Conservation (phyloP, 2,113 vertebrate species). For the Rhea pennata region DNA sequence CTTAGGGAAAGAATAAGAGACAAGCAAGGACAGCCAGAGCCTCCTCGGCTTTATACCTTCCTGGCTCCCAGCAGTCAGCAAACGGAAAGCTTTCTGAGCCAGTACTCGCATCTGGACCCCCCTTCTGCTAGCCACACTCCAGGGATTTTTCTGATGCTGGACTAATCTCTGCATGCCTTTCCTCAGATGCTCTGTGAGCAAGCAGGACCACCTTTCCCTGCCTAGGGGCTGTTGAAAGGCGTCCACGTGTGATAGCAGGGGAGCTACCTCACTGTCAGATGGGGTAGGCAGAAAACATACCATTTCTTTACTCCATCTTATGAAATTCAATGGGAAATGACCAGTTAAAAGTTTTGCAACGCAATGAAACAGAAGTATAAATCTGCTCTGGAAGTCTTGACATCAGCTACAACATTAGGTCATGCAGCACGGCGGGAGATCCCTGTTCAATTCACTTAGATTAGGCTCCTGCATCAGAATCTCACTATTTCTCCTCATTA, state of each 20-base stretch:
- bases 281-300: background rate
- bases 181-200: background rate
- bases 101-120: background rate
- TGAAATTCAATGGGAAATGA: background rate
- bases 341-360: background rate
- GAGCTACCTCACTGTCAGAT: background rate
- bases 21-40: background rate
- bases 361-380: background rate
- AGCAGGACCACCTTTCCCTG: background rate
- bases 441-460: background rate
- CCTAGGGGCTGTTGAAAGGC: background rate
- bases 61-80: background rate
- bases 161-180: background rate
- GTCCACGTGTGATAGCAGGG: background rate
- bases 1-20: constrained; percentile 53
- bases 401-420: constrained; percentile 28
- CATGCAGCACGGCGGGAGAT: constrained; percentile 44
- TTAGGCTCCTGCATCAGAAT: constrained; percentile 23
- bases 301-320: background rate
- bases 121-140: background rate
- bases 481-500: background rate
- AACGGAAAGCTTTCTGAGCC: background rate
- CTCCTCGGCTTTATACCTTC: background rate
- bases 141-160: background rate
- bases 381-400: constrained; percentile 23